Evolutionary conservation across 2,113 vertebrate genomes (phyloP).

Genomic region (Cynoglossus semilaevis): DNA sequence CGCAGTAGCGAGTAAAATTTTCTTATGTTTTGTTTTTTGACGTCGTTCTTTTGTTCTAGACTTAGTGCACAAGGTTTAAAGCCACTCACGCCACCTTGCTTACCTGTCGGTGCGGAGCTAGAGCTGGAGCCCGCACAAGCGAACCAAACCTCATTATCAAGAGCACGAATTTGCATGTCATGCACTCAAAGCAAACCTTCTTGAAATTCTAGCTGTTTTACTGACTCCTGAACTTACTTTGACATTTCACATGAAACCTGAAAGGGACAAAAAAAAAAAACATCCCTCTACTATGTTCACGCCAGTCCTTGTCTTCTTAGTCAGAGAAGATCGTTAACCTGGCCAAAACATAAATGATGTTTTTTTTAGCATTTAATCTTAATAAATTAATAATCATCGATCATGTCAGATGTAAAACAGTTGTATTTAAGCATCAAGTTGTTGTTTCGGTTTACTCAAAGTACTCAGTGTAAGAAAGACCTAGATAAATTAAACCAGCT

Average conservation of each 20-base stretch:
- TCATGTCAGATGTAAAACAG: background rate
- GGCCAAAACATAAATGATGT: background rate
- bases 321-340: background rate
- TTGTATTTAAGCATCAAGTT: too few species aligned
- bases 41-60: background rate
- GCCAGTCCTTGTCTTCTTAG: too few species aligned
- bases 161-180: background rate
- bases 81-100: slow-evolving; percentile 28
- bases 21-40: background rate
- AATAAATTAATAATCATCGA: background rate
- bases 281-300: too few species aligned
- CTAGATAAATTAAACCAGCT: too few species aligned
- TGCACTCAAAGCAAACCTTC: too few species aligned
- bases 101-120: slow-evolving; percentile 19
- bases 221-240: too few species aligned
- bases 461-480: too few species aligned
- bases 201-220: too few species aligned
- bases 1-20: rapidly evolving
- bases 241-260: too few species aligned
- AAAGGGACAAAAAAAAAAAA: too few species aligned
- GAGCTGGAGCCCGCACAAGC: background rate
- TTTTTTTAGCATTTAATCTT: background rate
- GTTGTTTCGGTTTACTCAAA: too few species aligned
- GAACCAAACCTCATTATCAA: background rate
- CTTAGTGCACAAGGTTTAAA: background rate